Evolutionary conservation across 1,140 invertebrate genomes (phyloP), one percentile per base, ranked within the genome.

Genomic region (Magallana gigas): DNA sequence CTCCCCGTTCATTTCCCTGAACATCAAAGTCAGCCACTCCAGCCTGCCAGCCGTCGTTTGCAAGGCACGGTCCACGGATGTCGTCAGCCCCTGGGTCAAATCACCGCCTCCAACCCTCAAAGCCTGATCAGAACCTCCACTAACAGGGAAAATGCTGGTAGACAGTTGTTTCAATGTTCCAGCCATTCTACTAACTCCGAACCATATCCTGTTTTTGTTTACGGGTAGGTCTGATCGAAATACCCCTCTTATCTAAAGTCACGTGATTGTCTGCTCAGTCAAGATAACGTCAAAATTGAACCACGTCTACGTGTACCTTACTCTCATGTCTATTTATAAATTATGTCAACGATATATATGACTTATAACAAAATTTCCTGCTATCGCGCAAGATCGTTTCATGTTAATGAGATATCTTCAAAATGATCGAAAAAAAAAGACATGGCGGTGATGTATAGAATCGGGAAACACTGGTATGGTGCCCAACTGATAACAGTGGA

Each of bases 1-100:
- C 56, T 80, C 86, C 64, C 64, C 23, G 57, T 83, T 57, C 81
- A 83, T 83, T 12, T n/a, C 48, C 14, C 81, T 83, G 48, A 83
- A 56, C 18, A 83, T 16, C 48, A 83, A 16, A 4, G 81, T 57
- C 36, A 83, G 48, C 81, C 81, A 83, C 81, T 83, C 81, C 56
- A 57, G 57, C 18, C 56, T 57, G 16, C 81, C 57, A 6, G 57
- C 48, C 9, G 81, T 83, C 56, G 81, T 83, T n/a, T 83, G 81
- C 57, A 83, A 0, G 18, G 56, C 57, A 9, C 81, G 18, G 18
- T 83, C 81, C 0, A 83, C 57, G n/a, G 81, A 18, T 1, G 48
- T 57, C 48, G 57, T 57, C 16, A 83, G 18, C 48, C 23, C 68
- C 8, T 12, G 9, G 23, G 9, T 29, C 23, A 76, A 76, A 7